Evolutionary conservation across 2,888 invertebrate species (phyloP).

Genomic region (Phengaris arion): DNA sequence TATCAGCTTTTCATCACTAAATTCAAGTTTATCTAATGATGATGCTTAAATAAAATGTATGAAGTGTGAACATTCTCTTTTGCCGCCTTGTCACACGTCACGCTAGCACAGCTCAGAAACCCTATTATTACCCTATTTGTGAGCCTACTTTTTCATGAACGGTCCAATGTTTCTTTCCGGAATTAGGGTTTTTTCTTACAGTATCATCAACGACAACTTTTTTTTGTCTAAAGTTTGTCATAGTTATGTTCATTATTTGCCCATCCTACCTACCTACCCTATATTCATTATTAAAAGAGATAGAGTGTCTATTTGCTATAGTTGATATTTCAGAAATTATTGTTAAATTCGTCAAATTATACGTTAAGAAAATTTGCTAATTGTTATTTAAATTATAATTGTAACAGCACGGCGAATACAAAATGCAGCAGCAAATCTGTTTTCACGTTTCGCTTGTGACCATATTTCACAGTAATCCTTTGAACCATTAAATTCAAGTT

Average conservation of each 20-base stretch:
- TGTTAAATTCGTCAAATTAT: no score
- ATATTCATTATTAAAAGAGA: no score
- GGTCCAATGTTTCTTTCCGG: neutral
- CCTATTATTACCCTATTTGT: neutral
- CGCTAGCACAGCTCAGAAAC: neutral
- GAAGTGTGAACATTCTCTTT: constrained; percentile 5
- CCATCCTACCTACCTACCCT: no score
- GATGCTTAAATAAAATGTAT: constrained; percentile 6
- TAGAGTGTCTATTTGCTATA: no score
- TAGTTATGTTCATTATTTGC: no score
- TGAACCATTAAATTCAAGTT: constrained; percentile 71
- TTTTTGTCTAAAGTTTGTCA: no score
- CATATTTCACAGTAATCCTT: constrained; percentile 58
- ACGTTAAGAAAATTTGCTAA: neutral
- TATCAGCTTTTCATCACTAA: no score
- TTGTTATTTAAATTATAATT: constrained; percentile 4
- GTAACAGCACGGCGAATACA: constrained; percentile 4
- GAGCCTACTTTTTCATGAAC: neutral
- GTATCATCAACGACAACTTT: no score
- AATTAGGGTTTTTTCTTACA: neutral
- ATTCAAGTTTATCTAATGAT: neutral
- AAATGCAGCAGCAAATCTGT: constrained; percentile 9
- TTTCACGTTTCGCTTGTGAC: constrained; percentile 32
- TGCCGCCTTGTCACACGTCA: constrained; percentile 1
- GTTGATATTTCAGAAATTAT: no score